Conservation (phyloP, 2,888 invertebrate species). For the Scaptomyza parva region DNA sequence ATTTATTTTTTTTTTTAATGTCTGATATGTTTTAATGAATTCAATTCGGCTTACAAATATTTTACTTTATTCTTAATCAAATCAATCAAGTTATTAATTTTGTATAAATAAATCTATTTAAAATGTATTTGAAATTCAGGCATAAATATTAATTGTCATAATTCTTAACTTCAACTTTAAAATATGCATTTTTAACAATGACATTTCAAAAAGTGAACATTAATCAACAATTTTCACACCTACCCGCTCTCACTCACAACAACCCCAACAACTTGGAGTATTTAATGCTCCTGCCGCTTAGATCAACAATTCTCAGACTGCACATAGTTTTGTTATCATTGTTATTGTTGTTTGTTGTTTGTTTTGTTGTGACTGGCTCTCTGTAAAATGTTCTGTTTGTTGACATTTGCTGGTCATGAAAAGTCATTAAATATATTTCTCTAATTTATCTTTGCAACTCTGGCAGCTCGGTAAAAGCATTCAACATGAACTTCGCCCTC, state of each 20-base stretch:
- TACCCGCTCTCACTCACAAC: constrained; percentile 29
- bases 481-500: constrained; percentile 45
- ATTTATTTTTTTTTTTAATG: background rate
- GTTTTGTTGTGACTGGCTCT: constrained; percentile 53
- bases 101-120: too few relatives aligned
- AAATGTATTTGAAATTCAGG: too few relatives aligned
- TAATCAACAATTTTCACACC: constrained; percentile 81
- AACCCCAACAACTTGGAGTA: constrained; percentile 11
- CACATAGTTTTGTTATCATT: constrained; percentile 59
- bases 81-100: too few relatives aligned
- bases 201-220: constrained; percentile 59
- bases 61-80: too few relatives aligned
- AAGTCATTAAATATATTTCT: constrained; percentile 77
- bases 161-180: too few relatives aligned
- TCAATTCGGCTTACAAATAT: too few relatives aligned
- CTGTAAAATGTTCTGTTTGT: constrained; percentile 69
- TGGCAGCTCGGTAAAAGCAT: constrained; percentile 68
- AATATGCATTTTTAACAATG: constrained; percentile 50
- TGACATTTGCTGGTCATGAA: constrained; percentile 79
- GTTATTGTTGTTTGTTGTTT: constrained; percentile 25
- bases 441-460: constrained; percentile 70
- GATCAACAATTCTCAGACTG: constrained; percentile 32
- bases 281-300: constrained; percentile 9
- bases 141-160: too few relatives aligned
- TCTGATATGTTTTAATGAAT: background rate